phyloP scores from a whole-genome alignment of 2,888 invertebrate species.

The Mythimna pallens region DNA sequence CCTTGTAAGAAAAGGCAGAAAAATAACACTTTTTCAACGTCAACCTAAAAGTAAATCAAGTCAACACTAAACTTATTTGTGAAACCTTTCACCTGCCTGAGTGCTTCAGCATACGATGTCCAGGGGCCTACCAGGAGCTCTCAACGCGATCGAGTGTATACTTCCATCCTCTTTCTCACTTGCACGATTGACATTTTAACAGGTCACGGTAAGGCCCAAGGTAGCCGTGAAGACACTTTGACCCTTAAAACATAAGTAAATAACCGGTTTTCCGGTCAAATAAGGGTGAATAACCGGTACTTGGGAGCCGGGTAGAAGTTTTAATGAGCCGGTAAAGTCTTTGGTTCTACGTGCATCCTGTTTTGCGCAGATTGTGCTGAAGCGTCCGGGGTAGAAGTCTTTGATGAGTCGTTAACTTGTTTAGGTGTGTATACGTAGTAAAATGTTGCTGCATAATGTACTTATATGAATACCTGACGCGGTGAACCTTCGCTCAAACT shows the following conservation, averaged over 20 bases:
- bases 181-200: not conserved
- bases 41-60: conserved; percentile 14
- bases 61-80: conserved; percentile 15
- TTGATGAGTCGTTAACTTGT: conserved; percentile 31
- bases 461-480: not conserved
- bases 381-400: conserved; percentile 7
- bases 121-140: too few relatives aligned
- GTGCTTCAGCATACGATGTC: conserved; percentile 9
- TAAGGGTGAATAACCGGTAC: conserved; percentile 48
- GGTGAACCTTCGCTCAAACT: too few relatives aligned
- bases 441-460: not conserved
- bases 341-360: conserved; percentile 46
- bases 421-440: not conserved
- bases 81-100: conserved; percentile 12
- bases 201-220: not conserved
- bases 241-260: conserved; percentile 31
- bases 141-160: too few relatives aligned
- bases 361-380: conserved; percentile 37
- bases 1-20: too few relatives aligned
- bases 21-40: not conserved
- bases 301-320: conserved; percentile 42
- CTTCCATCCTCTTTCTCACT: too few relatives aligned
- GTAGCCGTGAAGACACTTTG: conserved; percentile 7
- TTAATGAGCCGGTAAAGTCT: conserved; percentile 59
- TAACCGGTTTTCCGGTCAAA: conserved; percentile 54